These are phyloP conservation scores for Cephalopterus ornatus DNA, from an alignment of 2,113 vertebrate genomes.

Conservation along the genomic window DNA sequence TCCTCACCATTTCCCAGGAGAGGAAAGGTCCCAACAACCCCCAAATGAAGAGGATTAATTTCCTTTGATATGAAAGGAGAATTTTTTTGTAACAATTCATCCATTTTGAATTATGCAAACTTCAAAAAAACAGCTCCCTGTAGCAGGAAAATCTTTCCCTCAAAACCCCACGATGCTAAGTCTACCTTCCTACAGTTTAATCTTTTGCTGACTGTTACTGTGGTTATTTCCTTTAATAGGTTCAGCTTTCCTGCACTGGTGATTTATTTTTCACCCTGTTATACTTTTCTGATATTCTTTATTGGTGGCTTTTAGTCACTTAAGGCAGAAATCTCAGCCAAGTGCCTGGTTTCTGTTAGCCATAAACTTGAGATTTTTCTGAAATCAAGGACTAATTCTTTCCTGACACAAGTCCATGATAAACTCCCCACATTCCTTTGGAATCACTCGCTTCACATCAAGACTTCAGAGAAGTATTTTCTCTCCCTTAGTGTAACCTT, in stretches of 20 bases:
- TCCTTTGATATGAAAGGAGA: not conserved
- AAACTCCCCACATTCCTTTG: not conserved
- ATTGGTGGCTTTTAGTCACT: not conserved
- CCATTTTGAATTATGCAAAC: not conserved
- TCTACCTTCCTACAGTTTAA: not conserved
- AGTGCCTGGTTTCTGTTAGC: not conserved
- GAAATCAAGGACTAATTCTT: not conserved
- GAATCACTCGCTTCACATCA: not conserved
- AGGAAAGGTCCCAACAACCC: not conserved
- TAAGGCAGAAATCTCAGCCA: not conserved
- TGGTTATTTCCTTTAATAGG: not conserved
- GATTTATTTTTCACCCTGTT: not conserved
- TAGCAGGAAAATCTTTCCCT: not conserved
- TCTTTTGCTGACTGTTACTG: not conserved
- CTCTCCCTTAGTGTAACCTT: not conserved
- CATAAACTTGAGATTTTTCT: not conserved
- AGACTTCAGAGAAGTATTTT: not conserved
- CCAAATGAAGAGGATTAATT: not conserved
- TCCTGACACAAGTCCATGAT: fast-evolving
- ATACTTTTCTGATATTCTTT: not conserved
- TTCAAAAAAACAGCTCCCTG: not conserved
- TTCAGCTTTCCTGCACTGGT: not conserved
- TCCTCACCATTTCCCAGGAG: not conserved
- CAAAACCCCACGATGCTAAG: not conserved
- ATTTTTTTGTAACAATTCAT: not conserved